Evolutionary conservation across 2,797 vertebrate genomes (phyloP).

Genomic region (Poeciliopsis paucimaculata): DNA sequence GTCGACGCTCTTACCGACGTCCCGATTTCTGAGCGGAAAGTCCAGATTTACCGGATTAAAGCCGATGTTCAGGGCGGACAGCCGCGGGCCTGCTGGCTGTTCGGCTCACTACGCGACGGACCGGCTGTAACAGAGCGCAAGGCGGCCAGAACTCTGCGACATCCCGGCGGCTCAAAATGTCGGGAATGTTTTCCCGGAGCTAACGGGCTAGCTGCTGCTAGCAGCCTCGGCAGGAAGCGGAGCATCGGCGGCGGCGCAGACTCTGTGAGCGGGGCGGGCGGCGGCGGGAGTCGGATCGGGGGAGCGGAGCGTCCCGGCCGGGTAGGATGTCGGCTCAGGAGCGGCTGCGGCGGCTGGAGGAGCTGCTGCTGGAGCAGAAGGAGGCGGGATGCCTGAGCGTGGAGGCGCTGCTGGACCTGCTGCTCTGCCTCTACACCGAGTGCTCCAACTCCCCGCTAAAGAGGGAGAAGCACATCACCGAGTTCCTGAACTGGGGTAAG

Average conservation of each 20-base stretch:
- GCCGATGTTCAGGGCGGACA: slow-evolving; percentile 56
- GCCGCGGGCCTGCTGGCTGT: slow-evolving; percentile 54
- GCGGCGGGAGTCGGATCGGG: background rate
- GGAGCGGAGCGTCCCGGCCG: background rate
- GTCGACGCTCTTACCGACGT: slow-evolving; percentile 68
- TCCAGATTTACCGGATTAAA: slow-evolving; percentile 77
- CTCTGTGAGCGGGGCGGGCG: slow-evolving; percentile 20
- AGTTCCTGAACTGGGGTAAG: slow-evolving; percentile 95
- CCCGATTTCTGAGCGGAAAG: slow-evolving; percentile 67
- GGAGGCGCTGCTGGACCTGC: slow-evolving; percentile 93
- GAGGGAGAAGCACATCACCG: slow-evolving; percentile 92
- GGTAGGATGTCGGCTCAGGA: slow-evolving; percentile 91
- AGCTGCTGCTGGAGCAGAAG: slow-evolving; percentile 88
- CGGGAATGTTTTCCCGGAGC: slow-evolving; percentile 72
- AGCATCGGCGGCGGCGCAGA: slow-evolving; percentile 25
- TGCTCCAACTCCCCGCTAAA: slow-evolving; percentile 87
- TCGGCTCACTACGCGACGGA: slow-evolving; percentile 6
- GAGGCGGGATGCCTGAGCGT: slow-evolving; percentile 84
- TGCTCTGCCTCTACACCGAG: slow-evolving; percentile 90
- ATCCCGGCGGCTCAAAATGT: slow-evolving; percentile 54
- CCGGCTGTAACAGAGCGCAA: slow-evolving; percentile 27
- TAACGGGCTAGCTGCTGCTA: slow-evolving; percentile 68
- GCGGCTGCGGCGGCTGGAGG: slow-evolving; percentile 93
- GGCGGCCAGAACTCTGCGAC: slow-evolving; percentile 4
- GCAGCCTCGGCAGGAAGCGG: slow-evolving; percentile 54